Base-by-base conservation (phyloP, 2,888 invertebrate species). In the Platerodrilus igneus region DNA sequence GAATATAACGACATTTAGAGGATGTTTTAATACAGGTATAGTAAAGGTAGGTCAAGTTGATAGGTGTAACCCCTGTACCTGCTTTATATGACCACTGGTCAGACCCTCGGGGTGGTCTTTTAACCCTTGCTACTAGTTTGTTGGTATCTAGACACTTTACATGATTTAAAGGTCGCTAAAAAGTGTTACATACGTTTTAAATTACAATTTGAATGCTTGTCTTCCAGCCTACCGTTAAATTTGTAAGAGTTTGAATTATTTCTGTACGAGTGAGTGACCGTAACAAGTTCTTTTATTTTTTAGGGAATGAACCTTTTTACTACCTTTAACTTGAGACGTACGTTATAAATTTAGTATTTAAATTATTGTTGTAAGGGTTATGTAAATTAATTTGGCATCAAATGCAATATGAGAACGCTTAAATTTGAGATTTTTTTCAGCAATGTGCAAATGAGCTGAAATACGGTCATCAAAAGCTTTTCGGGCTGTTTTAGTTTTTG, bases 131-230 rank as follows among this genome's bases (percentile, higher is more conserved):
- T 51, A 41, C 50, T 51, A n/a, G n/a, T 54, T 45, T 37, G 41
- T 33, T 42, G 44, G 48, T 37, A 48, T 49, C 48, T 48, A 51
- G 59, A 56, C 59, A 53, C 55, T 53, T 50, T 58, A 58, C 58
- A 58, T 58, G 58, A 58, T 58, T 58, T 58, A 57, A 53, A 59
- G 56, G 50, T 54, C 57, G 59, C 59, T 60, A 59, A 60, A 59
- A 59, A 58, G 58, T 59, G 62, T 61, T 61, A 61, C 60, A 60
- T 61, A 50, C 57, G 51, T 53, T 57, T 59, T 58, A 58, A 60
- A 59, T 58, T 57, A 53, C 47, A 51, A 53, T 56, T 56, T 55
- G 55, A 57, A 57, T 53, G 59, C 50, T 47, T 48, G 51, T 53
- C 51, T 55, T 51, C 55, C 59, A 50, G 57, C 60, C 59, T 54